Evolutionary conservation across 1,140 invertebrate species (phyloP).

Genomic region (Tribolium castaneum): DNA sequence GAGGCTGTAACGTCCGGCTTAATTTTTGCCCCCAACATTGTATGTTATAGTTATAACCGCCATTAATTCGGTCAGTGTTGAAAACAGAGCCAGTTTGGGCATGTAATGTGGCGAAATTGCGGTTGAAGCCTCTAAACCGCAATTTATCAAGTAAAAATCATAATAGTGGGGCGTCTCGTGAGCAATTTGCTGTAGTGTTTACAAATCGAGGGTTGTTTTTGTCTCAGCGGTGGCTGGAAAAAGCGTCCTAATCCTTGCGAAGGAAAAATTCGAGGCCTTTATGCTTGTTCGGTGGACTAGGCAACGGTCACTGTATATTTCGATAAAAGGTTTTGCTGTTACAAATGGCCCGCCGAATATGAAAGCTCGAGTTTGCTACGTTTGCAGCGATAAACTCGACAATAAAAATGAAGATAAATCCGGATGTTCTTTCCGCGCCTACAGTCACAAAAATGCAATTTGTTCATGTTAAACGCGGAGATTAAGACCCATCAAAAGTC

Average conservation of each 20-base stretch:
- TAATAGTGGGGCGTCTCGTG: not conserved
- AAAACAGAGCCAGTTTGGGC: not conserved
- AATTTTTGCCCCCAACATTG: not conserved
- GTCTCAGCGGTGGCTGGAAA: not conserved
- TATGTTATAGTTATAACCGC: not conserved
- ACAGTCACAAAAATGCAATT: constrained; percentile 38
- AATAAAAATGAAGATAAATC: constrained; percentile 57
- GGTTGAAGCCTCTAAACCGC: not conserved
- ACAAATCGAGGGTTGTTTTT: constrained; percentile 1
- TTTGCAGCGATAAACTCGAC: constrained; percentile 54
- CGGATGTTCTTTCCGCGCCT: constrained; percentile 43
- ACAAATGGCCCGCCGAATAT: constrained; percentile 54
- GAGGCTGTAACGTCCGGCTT: not conserved
- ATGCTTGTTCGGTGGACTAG: constrained; percentile 43
- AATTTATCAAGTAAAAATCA: not conserved
- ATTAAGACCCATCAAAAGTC: constrained; percentile 14
- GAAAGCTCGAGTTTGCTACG: constrained; percentile 52
- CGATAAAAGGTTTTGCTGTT: constrained; percentile 54
- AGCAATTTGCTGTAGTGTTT: constrained; percentile 16
- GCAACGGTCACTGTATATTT: constrained; percentile 48
- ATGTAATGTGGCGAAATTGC: not conserved
- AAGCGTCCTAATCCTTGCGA: constrained; percentile 13
- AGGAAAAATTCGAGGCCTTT: constrained; percentile 38
- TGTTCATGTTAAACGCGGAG: constrained; percentile 31
- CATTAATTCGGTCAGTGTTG: not conserved